Conservation (phyloP, 2,113 vertebrate species). For the Hippocampus mohnikei region DNA sequence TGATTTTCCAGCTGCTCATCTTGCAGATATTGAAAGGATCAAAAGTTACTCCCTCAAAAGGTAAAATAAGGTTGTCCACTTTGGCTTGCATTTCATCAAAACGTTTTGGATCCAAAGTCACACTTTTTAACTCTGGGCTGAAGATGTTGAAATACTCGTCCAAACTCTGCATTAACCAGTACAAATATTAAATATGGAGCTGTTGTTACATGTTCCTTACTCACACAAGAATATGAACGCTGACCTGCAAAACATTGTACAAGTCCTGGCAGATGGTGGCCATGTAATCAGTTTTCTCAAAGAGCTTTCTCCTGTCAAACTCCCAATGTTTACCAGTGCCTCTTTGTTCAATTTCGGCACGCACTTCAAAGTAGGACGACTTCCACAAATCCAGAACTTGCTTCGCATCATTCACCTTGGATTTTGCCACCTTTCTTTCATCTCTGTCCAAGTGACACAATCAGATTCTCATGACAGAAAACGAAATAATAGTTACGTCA, state of each 20-base stretch:
- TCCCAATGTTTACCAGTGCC: conserved; percentile 83
- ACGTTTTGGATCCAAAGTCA: conserved; percentile 78
- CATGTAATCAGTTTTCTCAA: conserved; percentile 90
- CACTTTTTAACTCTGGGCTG: conserved; percentile 80
- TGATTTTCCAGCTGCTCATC: conserved; percentile 75
- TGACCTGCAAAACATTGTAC: conserved; percentile 80
- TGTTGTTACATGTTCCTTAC: background rate
- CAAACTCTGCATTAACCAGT: conserved; percentile 66
- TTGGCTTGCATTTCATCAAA: conserved; percentile 76
- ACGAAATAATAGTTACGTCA: background rate
- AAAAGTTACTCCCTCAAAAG: conserved; percentile 78
- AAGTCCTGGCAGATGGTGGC: conserved; percentile 85
- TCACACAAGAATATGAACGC: background rate
- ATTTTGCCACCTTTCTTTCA: conserved; percentile 71
- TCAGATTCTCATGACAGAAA: background rate
- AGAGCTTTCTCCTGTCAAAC: conserved; percentile 87
- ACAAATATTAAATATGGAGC: background rate
- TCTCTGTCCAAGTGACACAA: conserved; percentile 67
- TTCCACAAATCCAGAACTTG: conserved; percentile 83
- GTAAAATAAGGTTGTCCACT: conserved; percentile 77
- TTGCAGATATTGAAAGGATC: conserved; percentile 79
- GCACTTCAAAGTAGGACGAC: conserved; percentile 79
- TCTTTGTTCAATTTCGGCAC: conserved; percentile 82
- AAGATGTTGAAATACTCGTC: conserved; percentile 88
- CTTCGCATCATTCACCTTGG: conserved; percentile 75